Evolutionary conservation across 2,113 vertebrate genomes (phyloP).

Genomic region (Anarhynchus alexandrinus): DNA sequence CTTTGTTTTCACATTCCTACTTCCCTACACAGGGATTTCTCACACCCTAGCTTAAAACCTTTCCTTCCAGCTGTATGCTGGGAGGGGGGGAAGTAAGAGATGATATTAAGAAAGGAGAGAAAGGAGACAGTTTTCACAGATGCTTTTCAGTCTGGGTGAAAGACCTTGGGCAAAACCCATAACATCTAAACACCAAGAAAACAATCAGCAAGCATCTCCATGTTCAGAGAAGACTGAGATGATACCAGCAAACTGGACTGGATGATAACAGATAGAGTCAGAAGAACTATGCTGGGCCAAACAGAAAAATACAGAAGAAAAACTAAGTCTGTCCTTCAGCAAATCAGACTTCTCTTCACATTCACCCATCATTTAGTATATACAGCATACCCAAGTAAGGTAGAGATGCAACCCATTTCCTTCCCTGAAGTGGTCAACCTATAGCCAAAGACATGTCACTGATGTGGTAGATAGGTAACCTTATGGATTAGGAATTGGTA

Average conservation of each 20-base stretch:
- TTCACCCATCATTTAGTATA: background rate
- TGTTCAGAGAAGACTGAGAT: background rate
- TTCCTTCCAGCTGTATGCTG: background rate
- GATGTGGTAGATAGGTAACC: background rate
- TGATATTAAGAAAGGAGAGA: background rate
- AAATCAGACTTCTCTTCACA: background rate
- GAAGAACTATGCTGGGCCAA: background rate
- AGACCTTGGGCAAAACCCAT: background rate
- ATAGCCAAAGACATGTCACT: background rate
- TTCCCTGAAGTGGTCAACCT: background rate
- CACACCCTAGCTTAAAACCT: background rate
- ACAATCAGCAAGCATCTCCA: background rate
- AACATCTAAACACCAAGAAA: background rate
- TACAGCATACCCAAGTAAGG: background rate
- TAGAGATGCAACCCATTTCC: background rate
- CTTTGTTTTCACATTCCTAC: background rate
- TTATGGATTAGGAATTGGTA: background rate
- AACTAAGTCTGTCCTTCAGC: background rate
- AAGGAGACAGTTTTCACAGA: background rate
- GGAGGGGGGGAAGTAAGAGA: rapidly evolving
- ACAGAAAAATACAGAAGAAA: background rate
- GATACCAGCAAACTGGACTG: background rate
- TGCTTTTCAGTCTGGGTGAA: background rate
- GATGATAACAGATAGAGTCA: background rate
- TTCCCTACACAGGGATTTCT: background rate